A percentile compares a stretch with the other conserved stretches of the same genome.
These are phyloP conservation scores for Artibeus lituratus DNA, from an alignment of 2,797 vertebrate species.

Conservation along the genomic window DNA sequence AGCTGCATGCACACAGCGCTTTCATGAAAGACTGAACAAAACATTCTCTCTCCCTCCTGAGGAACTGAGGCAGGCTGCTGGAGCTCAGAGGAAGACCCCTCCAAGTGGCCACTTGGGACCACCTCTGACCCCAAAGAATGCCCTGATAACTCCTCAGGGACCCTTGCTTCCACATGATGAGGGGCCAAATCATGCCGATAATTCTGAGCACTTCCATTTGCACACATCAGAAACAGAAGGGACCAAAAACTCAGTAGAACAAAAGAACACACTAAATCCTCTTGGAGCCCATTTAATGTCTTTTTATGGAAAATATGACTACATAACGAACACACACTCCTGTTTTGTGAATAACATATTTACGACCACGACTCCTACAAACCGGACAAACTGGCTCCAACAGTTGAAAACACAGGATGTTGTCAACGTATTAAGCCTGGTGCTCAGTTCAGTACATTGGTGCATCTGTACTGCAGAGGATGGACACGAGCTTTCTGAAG, in stretches of 20 bases:
- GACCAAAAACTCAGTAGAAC: background rate
- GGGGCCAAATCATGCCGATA: background rate
- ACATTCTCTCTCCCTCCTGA: background rate
- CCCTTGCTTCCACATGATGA: background rate
- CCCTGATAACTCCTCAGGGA: background rate
- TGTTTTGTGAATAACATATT: background rate
- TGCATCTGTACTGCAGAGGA: background rate
- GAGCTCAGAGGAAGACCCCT: background rate
- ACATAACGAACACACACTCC: background rate
- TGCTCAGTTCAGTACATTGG: background rate
- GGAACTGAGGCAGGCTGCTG: background rate
- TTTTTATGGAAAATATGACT: conserved; percentile 15
- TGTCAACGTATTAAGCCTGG: background rate
- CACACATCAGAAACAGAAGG: background rate
- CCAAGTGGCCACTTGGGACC: background rate
- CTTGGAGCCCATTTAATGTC: background rate
- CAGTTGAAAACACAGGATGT: background rate
- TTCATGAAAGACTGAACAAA: background rate
- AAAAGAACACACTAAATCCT: background rate
- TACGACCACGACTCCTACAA: background rate
- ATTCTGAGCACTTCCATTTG: background rate
- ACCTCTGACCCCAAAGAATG: background rate
- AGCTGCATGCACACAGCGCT: background rate
- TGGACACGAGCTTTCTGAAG: background rate
- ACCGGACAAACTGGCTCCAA: background rate